Evolutionary conservation across 1,140 invertebrate genomes (phyloP).

Genomic region (Nomia melanderi): DNA sequence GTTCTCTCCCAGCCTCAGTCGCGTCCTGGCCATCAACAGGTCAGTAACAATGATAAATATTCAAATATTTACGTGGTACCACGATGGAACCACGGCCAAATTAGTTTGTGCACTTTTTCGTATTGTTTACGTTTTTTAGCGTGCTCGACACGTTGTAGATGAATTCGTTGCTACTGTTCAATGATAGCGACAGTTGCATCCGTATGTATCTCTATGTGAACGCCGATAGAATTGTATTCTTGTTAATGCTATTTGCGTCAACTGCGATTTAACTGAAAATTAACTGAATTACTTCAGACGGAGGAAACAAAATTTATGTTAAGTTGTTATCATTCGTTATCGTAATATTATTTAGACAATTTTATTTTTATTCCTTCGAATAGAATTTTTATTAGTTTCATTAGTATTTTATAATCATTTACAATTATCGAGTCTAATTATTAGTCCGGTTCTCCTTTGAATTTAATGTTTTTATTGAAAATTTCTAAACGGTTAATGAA

Average conservation of each 20-base stretch:
- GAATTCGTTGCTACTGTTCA: background rate
- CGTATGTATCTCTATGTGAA: too few relatives aligned
- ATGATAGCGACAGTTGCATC: background rate
- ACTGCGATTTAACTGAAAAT: too few relatives aligned
- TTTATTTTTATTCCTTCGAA: background rate
- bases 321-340: too few relatives aligned
- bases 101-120: background rate
- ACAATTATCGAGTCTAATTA: too few relatives aligned
- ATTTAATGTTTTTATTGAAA: too few relatives aligned
- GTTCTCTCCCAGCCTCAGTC: slow-evolving; percentile 80
- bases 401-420: too few relatives aligned
- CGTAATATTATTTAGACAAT: background rate
- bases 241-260: background rate
- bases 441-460: too few relatives aligned
- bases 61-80: slow-evolving; percentile 31
- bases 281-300: too few relatives aligned
- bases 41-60: slow-evolving; percentile 78
- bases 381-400: too few relatives aligned
- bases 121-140: background rate
- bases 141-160: slow-evolving; percentile 7
- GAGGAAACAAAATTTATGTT: too few relatives aligned
- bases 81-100: slow-evolving; percentile 28
- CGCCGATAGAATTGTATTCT: too few relatives aligned
- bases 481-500: background rate
- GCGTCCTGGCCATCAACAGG: slow-evolving; percentile 80